Evolutionary conservation across 1,140 invertebrate genomes (phyloP), one percentile per base, ranked within the genome.

Genomic region (Tetraneura akinire): DNA sequence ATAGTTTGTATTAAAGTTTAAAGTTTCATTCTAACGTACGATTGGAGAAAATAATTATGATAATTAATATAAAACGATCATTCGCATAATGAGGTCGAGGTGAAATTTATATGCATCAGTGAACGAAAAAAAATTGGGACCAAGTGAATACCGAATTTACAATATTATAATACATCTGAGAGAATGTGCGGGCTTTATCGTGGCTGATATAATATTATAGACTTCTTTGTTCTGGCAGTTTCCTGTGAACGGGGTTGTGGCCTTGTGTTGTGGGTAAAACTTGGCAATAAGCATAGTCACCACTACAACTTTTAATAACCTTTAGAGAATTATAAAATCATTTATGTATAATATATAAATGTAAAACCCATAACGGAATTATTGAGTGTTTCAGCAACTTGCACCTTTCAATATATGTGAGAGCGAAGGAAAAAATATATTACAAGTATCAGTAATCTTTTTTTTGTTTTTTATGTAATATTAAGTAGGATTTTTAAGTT

Each of bases 271-370:
- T 47, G 47, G 9, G 29, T 16, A 13, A 74, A 74, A 74, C 11
- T 74, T 57, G 71, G 71, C 51, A 74, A 74, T 37, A 18, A 26
- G 29, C 71, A 37, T n/a, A n/a, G n/a, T n/a, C 10, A 2, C 47
- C 45, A 2, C 47, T 23, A 9, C 21, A 45, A 47, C 42, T 70
- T 70, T 70, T 47, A 70, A 70, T 70, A 26, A 37, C 11, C 66
- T 23, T 47, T 3, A 4, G 29, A n/a, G n/a, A 21, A 11, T 18
- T 45, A n/a, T 6, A 23, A 1, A n/a, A n/a, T n/a, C n/a, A n/a
- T n/a, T n/a, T n/a, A n/a, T n/a, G n/a, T 14, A 42, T 14, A 14
- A 32, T 18, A 32, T 21, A 68, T 45, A 66, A 13, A 4, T 18
- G 21, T 16, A 68, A 42, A 45, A 23, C 5, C 13, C n/a, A 68